These are phyloP conservation scores for Tonatia bakeri DNA, from an alignment of 2,113 vertebrate genomes.

Conservation along the genomic window DNA sequence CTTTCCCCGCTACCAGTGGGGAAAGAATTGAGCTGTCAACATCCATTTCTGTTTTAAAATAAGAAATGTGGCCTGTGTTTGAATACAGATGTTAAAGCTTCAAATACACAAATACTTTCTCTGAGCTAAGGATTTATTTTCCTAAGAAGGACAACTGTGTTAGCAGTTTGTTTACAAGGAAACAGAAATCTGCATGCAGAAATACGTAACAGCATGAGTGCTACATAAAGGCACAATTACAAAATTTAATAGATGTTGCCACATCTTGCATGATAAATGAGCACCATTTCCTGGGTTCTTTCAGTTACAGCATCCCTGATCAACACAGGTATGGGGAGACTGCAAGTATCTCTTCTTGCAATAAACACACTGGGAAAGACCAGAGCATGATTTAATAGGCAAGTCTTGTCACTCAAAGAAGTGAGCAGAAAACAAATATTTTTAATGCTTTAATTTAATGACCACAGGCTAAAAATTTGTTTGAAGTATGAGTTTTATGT, in stretches of 20 bases:
- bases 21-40: neutral
- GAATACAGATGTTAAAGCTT: neutral
- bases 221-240: slow-evolving; percentile 14
- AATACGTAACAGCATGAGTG: neutral
- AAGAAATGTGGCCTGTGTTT: neutral
- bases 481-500: slow-evolving; percentile 44
- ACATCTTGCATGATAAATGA: neutral
- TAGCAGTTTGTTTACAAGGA: slow-evolving; percentile 5
- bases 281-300: neutral
- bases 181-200: neutral
- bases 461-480: neutral
- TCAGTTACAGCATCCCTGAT: neutral
- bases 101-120: neutral
- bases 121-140: neutral
- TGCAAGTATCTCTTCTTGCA: neutral
- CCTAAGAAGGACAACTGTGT: slow-evolving; percentile 18
- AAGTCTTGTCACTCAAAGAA: slow-evolving; percentile 21
- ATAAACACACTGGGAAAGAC: neutral
- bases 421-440: neutral
- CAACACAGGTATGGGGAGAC: neutral
- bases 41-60: slow-evolving; percentile 40
- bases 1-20: neutral
- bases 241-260: neutral
- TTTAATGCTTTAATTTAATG: slow-evolving; percentile 52
- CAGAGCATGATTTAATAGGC: neutral